Evolutionary conservation across 2,797 vertebrate species (phyloP).

Genomic region (Streptopelia turtur): DNA sequence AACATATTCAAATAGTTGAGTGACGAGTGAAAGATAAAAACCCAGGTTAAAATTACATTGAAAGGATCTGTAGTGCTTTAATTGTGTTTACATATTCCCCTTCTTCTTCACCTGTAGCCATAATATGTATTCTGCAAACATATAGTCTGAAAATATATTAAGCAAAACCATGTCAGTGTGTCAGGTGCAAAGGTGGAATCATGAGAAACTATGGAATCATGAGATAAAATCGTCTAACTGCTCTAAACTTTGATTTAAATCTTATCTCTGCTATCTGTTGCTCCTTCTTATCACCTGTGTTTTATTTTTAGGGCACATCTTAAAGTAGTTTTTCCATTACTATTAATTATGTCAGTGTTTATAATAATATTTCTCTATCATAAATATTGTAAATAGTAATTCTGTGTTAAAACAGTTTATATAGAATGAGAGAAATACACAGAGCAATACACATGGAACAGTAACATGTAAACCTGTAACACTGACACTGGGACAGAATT

Average conservation of each 20-base stretch:
- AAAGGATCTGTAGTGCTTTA: not conserved
- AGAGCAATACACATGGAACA: not conserved
- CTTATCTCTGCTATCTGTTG: not conserved
- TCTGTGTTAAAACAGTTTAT: not conserved
- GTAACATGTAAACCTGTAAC: not conserved
- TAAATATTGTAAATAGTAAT: not conserved
- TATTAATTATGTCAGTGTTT: not conserved
- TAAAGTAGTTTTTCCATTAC: not conserved
- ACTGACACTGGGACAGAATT: not conserved
- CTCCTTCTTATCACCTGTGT: not conserved
- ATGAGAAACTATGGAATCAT: not conserved
- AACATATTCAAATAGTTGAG: not conserved
- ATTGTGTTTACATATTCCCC: not conserved
- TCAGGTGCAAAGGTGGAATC: slow-evolving; percentile 5
- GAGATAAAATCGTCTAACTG: not conserved
- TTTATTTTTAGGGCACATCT: not conserved
- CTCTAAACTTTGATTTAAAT: not conserved
- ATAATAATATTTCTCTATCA: not conserved
- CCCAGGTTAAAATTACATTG: not conserved
- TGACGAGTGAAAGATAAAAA: not conserved
- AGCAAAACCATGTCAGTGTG: not conserved
- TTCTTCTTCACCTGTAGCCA: not conserved
- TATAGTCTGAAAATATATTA: not conserved
- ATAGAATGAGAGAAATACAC: not conserved
- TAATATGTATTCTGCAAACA: not conserved